phyloP scores from a whole-genome alignment of 2,113 vertebrate species.

The Corythaeola cristata region DNA sequence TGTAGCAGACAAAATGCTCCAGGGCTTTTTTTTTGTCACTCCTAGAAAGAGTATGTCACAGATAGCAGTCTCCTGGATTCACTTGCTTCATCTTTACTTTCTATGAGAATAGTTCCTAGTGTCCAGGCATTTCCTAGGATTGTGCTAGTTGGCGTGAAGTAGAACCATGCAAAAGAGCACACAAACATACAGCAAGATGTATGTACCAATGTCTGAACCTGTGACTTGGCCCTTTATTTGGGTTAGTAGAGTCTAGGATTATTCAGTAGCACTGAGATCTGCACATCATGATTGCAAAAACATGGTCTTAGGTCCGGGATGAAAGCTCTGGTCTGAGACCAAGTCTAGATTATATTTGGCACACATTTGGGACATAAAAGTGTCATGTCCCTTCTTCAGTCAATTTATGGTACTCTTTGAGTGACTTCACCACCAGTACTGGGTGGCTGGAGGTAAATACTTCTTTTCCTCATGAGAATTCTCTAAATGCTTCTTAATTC shows the following conservation, averaged over 20 bases:
- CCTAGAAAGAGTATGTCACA: not conserved
- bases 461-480: not conserved
- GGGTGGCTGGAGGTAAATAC: not conserved
- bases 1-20: not conserved
- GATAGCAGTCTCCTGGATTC: not conserved
- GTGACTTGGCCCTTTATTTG: not conserved
- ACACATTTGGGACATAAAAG: not conserved
- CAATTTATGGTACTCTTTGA: not conserved
- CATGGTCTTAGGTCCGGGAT: not conserved
- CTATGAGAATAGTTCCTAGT: not conserved
- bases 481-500: not conserved
- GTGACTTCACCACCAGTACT: not conserved
- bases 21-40: not conserved
- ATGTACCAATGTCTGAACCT: accelerated
- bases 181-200: not conserved
- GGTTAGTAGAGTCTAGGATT: not conserved
- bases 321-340: not conserved
- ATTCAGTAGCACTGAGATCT: not conserved
- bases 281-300: not conserved
- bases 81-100: not conserved
- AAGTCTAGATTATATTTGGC: not conserved
- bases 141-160: not conserved
- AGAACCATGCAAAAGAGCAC: not conserved
- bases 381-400: not conserved
- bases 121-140: not conserved